Conservation (phyloP, 2,888 invertebrate species). For the Coelinius sp. region DNA sequence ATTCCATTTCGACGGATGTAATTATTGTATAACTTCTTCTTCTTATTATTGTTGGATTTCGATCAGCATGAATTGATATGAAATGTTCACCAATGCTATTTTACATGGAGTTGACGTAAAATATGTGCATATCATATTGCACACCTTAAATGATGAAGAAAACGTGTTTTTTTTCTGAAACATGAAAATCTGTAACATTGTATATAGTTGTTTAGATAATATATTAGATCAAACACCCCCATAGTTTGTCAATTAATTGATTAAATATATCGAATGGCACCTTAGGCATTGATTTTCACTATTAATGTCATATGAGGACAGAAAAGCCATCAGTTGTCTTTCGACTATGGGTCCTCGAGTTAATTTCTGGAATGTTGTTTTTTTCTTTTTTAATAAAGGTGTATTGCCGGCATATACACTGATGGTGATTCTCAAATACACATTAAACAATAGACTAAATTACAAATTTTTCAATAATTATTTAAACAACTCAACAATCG, state of each 20-base stretch:
- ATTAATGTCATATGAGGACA: constrained; percentile 4
- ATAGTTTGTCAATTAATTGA: neutral
- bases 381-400: neutral
- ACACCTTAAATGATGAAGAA: neutral
- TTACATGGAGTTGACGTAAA: neutral
- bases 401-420: neutral
- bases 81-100: neutral
- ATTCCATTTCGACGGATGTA: neutral
- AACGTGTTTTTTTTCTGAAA: neutral
- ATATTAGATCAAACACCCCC: neutral
- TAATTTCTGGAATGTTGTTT: neutral
- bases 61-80: neutral
- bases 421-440: neutral
- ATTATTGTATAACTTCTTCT: neutral
- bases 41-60: neutral
- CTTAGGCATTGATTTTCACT: constrained; percentile 28
- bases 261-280: constrained; percentile 26
- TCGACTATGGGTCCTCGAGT: neutral
- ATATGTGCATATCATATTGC: too few species aligned
- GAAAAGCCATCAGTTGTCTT: neutral
- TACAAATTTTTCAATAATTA: neutral
- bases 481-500: too few species aligned
- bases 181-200: neutral
- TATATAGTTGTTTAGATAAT: neutral
- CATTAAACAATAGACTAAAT: neutral